Conservation (phyloP, 2,888 invertebrate species). For the Eupeodes luniger region DNA sequence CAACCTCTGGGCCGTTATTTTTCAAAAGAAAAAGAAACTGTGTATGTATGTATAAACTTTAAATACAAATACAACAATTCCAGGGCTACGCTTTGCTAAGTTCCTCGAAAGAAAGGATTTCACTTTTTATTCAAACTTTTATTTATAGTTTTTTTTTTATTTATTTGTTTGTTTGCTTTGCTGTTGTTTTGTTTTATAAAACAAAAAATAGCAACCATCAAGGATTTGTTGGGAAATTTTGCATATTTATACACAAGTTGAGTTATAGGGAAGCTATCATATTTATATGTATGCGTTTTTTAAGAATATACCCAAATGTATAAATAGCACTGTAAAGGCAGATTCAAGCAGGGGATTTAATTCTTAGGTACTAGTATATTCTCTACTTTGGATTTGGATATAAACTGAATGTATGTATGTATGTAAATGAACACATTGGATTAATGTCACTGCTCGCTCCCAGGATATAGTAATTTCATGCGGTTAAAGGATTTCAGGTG, state of each 20-base stretch:
- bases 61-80: slow-evolving; percentile 61
- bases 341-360: not conserved
- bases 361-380: not conserved
- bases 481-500: slow-evolving; percentile 24
- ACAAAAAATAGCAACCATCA: slow-evolving; percentile 48
- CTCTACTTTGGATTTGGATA: not conserved
- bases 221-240: slow-evolving; percentile 33
- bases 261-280: not conserved
- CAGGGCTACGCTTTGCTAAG: slow-evolving; percentile 57
- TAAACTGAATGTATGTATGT: not conserved
- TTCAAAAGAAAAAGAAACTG: slow-evolving; percentile 2
- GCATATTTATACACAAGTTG: slow-evolving; percentile 6
- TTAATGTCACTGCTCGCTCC: slow-evolving; percentile 51
- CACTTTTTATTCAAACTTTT: slow-evolving; percentile 49
- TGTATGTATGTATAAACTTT: slow-evolving; percentile 26
- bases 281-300: not conserved
- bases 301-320: not conserved
- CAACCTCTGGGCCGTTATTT: not conserved
- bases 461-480: slow-evolving; percentile 68
- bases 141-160: slow-evolving; percentile 8
- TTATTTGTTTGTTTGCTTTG: slow-evolving; percentile 13
- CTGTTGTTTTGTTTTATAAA: slow-evolving; percentile 28
- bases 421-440: slow-evolving; percentile 37
- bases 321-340: slow-evolving; percentile 1
- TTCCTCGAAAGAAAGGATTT: slow-evolving; percentile 56